These are phyloP conservation scores for Metallyticus violacea DNA, from an alignment of 2,888 invertebrate species.

Conservation along the genomic window DNA sequence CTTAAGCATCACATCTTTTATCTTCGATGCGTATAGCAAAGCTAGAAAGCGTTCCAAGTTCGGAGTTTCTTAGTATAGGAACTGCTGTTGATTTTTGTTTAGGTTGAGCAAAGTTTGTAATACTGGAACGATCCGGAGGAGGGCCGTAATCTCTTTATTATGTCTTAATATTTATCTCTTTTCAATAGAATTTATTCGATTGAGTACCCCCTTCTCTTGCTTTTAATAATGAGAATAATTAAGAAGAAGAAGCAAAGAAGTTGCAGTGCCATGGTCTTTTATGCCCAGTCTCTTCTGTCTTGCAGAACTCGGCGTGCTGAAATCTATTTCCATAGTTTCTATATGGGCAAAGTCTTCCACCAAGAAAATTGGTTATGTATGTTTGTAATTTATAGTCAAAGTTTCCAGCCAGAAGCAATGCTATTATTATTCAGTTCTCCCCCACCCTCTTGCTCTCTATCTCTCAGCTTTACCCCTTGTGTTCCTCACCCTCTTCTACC, in stretches of 20 bases:
- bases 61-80: not conserved
- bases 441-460: conserved; percentile 10
- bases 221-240: conserved; percentile 29
- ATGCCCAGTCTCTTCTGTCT: not conserved
- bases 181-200: conserved; percentile 10
- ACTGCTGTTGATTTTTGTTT: not conserved
- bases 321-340: conserved; percentile 24
- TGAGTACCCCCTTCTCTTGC: not conserved
- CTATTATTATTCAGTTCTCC: conserved; percentile 30
- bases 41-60: not conserved
- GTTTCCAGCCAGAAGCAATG: conserved; percentile 31
- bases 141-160: not conserved
- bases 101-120: not conserved
- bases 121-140: not conserved
- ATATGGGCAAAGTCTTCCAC: conserved; percentile 26
- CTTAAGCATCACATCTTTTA: not conserved
- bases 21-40: not conserved
- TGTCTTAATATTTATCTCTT: conserved; percentile 4
- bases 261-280: not conserved
- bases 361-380: conserved; percentile 34
- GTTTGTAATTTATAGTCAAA: conserved; percentile 34
- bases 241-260: not conserved
- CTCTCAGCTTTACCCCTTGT: conserved; percentile 22
- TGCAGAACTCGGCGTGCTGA: conserved; percentile 7
- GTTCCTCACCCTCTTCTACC: conserved; percentile 21